Evolutionary conservation across 2,888 invertebrate genomes (phyloP).

Genomic region (Allolobophora icterica): DNA sequence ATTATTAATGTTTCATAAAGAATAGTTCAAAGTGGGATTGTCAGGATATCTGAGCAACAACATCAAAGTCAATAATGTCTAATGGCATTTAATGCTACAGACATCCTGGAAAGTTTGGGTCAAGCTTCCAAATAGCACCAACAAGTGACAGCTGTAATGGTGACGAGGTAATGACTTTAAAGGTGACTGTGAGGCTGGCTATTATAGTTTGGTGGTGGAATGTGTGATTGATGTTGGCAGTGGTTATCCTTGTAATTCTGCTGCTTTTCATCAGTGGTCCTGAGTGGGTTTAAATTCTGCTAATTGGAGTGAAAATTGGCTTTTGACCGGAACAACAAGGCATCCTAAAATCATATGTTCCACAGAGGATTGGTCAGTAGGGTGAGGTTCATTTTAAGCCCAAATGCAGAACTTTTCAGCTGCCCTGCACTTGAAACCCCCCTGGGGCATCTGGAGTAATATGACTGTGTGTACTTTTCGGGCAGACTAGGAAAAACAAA

Average conservation of each 20-base stretch:
- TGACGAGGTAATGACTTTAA: background rate
- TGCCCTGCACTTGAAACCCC: slow-evolving; percentile 2
- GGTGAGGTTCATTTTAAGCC: background rate
- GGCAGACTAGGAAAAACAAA: background rate
- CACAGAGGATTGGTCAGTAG: background rate
- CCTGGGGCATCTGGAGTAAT: background rate
- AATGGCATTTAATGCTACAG: background rate
- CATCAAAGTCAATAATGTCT: background rate
- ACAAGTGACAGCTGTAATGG: slow-evolving; percentile 1
- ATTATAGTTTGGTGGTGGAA: too few relatives aligned
- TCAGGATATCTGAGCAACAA: background rate
- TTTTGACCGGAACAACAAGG: background rate
- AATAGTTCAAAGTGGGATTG: background rate
- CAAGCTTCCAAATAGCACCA: background rate
- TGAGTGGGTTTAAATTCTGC: background rate
- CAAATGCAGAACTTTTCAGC: too few relatives aligned
- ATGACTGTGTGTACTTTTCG: background rate
- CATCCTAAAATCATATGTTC: background rate
- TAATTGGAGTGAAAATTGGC: slow-evolving; percentile 6
- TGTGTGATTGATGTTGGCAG: background rate
- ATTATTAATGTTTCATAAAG: background rate
- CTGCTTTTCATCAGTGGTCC: background rate
- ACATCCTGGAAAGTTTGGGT: background rate
- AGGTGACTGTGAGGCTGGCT: too few relatives aligned
- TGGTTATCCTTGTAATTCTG: background rate